Conservation (phyloP, 2,888 invertebrate species). For the Caenorhabditis wallacei region DNA sequence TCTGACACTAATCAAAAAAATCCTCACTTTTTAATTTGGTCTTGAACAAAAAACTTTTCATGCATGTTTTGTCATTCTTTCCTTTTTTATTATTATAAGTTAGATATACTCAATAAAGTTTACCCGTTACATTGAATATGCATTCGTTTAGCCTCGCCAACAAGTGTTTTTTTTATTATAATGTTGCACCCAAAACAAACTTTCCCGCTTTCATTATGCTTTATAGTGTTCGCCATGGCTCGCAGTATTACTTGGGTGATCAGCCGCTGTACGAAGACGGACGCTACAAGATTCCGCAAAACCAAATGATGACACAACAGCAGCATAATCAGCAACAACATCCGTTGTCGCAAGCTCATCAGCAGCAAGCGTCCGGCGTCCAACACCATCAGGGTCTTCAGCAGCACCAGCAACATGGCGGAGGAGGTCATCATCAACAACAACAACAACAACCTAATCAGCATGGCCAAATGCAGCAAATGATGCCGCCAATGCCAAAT, state of each 20-base stretch:
- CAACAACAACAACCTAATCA: constrained; percentile 48
- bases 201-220: constrained; percentile 46
- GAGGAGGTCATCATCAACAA: constrained; percentile 33
- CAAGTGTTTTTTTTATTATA: not conserved
- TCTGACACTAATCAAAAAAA: no score
- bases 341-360: constrained; percentile 56
- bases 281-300: constrained; percentile 58
- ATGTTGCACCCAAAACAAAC: constrained; percentile 41
- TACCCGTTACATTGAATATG: not conserved
- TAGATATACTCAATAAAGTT: not conserved
- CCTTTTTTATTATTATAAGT: not conserved
- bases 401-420: constrained; percentile 31
- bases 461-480: constrained; percentile 57
- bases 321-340: constrained; percentile 60
- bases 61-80: no score
- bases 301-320: constrained; percentile 53
- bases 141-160: not conserved
- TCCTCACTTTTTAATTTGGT: no score
- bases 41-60: no score
- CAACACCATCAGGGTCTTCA: constrained; percentile 49
- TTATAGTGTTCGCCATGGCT: constrained; percentile 63
- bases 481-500: constrained; percentile 67
- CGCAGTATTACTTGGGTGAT: constrained; percentile 64
- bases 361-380: constrained; percentile 38
- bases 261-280: constrained; percentile 65